Evolutionary conservation across 2,113 vertebrate genomes (phyloP).

Genomic region (Tretioscincus oriximinensis): DNA sequence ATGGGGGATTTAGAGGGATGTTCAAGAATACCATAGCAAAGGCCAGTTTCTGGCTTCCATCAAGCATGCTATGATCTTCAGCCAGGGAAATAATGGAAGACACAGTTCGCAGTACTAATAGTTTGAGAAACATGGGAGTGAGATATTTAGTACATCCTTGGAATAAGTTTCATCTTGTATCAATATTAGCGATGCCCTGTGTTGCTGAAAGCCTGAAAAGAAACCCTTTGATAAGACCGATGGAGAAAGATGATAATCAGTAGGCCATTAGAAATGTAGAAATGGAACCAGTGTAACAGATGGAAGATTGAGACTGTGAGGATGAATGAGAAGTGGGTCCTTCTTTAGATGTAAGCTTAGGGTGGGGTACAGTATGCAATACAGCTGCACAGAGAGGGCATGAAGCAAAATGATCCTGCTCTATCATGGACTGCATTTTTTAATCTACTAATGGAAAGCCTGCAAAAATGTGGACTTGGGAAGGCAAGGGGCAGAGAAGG

Average conservation of each 20-base stretch:
- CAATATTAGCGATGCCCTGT: not conserved
- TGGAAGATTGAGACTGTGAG: too few species aligned
- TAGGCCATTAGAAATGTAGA: not conserved
- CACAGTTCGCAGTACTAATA: conserved; percentile 3
- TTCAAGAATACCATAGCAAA: not conserved
- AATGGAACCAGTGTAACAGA: not conserved
- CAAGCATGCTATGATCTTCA: conserved; percentile 29
- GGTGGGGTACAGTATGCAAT: too few species aligned
- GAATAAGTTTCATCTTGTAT: not conserved
- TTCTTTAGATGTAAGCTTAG: too few species aligned
- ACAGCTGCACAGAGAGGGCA: too few species aligned
- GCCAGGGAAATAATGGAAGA: conserved; percentile 29
- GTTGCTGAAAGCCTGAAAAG: not conserved
- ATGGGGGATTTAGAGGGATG: conserved; percentile 8
- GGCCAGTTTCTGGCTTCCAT: conserved; percentile 32
- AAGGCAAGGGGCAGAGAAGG: too few species aligned
- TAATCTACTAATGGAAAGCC: too few species aligned
- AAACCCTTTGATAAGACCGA: not conserved
- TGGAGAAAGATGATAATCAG: not conserved
- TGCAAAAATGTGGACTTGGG: too few species aligned
- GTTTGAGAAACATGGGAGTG: not conserved
- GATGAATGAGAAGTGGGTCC: too few species aligned
- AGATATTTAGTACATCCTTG: not conserved
- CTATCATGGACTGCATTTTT: too few species aligned
- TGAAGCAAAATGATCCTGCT: too few species aligned